These are phyloP conservation scores for Cyphomyrus plagiostoma DNA, from an alignment of 2,113 vertebrate species.

Conservation along the genomic window DNA sequence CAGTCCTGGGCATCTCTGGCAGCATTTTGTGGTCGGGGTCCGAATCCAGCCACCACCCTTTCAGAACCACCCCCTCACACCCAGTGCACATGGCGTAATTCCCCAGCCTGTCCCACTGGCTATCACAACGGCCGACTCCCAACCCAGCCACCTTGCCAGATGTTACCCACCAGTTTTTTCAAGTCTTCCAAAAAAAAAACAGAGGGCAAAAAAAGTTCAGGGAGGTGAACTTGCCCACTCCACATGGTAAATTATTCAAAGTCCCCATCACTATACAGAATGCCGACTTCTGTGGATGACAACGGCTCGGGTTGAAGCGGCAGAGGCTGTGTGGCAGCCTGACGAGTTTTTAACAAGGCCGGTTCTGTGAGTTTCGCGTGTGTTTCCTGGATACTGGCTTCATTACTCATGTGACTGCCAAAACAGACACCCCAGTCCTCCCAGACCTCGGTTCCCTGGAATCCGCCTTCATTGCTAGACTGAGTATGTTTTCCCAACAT, in stretches of 20 bases:
- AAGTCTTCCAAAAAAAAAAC: neutral
- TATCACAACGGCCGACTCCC: neutral
- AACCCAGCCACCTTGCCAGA: neutral
- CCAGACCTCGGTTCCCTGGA: neutral
- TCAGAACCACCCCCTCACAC: neutral
- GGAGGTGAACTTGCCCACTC: neutral
- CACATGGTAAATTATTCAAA: constrained; percentile 14
- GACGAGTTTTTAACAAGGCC: constrained; percentile 26
- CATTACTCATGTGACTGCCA: constrained; percentile 21
- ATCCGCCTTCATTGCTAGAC: neutral
- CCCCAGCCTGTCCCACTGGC: neutral
- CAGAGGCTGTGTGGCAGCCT: neutral
- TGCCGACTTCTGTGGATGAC: neutral
- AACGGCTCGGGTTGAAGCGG: neutral
- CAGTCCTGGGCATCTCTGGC: neutral
- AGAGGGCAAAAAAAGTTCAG: neutral
- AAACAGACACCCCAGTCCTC: neutral
- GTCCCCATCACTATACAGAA: neutral
- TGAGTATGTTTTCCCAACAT: constrained; percentile 44
- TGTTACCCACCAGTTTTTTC: neutral
- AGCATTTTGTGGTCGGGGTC: neutral
- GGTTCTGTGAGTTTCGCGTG: constrained; percentile 3
- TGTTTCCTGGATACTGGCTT: constrained; percentile 19
- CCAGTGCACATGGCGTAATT: neutral
- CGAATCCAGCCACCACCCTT: neutral